Base-by-base conservation (phyloP, 2,888 invertebrate species). In the Leucoma salicis region DNA sequence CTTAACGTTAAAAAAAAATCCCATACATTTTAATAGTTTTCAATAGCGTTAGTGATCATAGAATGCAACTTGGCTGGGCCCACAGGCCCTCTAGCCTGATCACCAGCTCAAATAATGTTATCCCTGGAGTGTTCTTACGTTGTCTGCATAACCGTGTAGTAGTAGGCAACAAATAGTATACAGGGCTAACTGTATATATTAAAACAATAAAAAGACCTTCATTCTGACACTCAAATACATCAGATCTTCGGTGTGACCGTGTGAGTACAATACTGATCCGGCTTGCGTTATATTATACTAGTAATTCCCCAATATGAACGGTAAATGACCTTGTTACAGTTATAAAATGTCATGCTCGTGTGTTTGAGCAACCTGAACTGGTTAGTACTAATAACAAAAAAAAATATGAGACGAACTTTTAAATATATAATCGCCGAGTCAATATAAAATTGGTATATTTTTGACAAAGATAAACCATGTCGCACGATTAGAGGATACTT, bases 251-350 rank as follows among this genome's bases (percentile, higher is more conserved):
- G 64, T 69, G 67, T 62, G 70, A 66, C 71, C 72, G 60, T 70
- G 70, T n/a, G n/a, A n/a, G n/a, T 63, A 66, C 60, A 66, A 59
- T 60, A 68, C 61, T 49, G 55, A 58, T 27, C 27, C 27, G 52
- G 58, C 21, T 21, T 59, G 54, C 59, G 53, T 61, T 66, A 69
- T 71, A 12, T 29, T 6, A 18, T n/a, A 5, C 12, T 29, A 69
- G 70, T 77, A 72, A 78, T 74, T 73, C 75, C 68, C 74, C 70
- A 79, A 80, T 79, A 78, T 60, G 76, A 78, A 73, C 75, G 72
- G 76, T 79, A 74, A 71, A 66, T 75, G 78, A 76, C 87, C 86
- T 86, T 84, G 87, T 82, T 86, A 84, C 81, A 82, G 78, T 81
- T 85, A 78, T 76, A 78, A 85, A 86, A 86, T 86, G 85, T 86